Evolutionary conservation across 2,888 invertebrate species (phyloP), one percentile per base, ranked within the genome.

Genomic region (Rhagophthalmus giganteus): DNA sequence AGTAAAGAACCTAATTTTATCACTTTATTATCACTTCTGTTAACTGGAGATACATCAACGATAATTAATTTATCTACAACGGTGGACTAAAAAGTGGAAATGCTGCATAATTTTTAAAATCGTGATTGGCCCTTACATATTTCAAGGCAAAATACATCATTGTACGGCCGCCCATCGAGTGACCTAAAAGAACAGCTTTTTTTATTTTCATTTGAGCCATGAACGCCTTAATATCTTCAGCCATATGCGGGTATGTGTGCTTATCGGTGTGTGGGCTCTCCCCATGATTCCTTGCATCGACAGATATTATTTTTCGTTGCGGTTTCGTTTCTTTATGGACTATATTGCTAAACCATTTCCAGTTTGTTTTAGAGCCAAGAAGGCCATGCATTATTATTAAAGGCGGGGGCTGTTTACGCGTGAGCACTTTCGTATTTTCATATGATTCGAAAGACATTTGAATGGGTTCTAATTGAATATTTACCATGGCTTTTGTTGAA

Each of bases 121-220:
- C 10, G 31, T 11, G 9, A 34, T 33, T 26, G 28, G 25, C 16
- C 64, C 74, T 62, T 74, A 87, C 87, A 75, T 84, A 79, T 70
- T 81, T 80, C 37, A 95, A 77, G 27, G 94, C 88, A 42, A 90
- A 78, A 42, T 84, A 81, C 94, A 96, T 95, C 64, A 88, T 87
- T 4, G 90, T 82, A 54, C 93, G 84, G n/a, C 96, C 97, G 11
- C 96, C 96, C 94, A 97, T 94, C 61, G 94, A 94, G 73, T 97
- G 96, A 0, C 96, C 96, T 64, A 97, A 73, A 10, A 93, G 67
- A 2, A 85, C 78, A 1, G 85, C 82, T 70, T 84, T 85, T 0
- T 79, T 69, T 31, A 91, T 76, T 10, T 80, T 76, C 31, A 85
- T 71, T 57, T 84, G 81, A 59, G 82, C 78, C 52, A 90, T 74